Conservation (phyloP, 2,113 vertebrate species). For the Lota lota region DNA sequence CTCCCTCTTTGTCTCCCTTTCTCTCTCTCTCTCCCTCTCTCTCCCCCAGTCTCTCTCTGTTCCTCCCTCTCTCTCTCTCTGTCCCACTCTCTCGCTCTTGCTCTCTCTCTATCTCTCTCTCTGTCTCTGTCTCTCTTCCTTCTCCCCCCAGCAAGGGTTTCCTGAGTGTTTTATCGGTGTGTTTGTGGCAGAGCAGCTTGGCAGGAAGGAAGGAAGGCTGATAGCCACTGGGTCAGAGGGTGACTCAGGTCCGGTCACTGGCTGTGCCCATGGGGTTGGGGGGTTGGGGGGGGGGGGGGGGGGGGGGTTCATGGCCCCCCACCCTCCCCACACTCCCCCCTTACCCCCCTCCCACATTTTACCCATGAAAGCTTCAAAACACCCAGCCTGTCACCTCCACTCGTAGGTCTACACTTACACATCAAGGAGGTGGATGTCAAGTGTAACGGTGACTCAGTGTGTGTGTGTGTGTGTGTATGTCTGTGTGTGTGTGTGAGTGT, state of each 20-base stretch:
- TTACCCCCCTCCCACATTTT: conserved; percentile 1
- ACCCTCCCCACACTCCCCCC: conserved; percentile 27
- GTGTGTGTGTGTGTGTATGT: background rate
- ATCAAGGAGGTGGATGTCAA: conserved; percentile 10
- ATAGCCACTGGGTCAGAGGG: conserved; percentile 62
- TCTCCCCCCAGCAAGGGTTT: conserved; percentile 34
- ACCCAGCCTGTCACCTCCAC: conserved; percentile 7
- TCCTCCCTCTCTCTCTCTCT: conserved; percentile 23
- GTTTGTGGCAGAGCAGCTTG: conserved; percentile 64
- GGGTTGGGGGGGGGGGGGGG: conserved; percentile 62
- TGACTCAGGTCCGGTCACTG: conserved; percentile 67
- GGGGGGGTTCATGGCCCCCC: conserved; percentile 31
- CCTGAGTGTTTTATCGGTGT: conserved; percentile 59
- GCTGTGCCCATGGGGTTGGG: conserved; percentile 65
- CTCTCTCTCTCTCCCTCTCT: no score
- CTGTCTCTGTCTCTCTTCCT: background rate
- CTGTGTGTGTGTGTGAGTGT: conserved; percentile 1
- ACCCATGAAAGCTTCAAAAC: background rate
- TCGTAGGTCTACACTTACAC: background rate
- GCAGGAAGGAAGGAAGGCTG: conserved; percentile 73
- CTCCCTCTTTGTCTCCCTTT: background rate
- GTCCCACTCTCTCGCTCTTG: background rate
- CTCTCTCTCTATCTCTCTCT: conserved; percentile 3
- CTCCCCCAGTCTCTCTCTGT: conserved; percentile 15
- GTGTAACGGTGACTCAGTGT: background rate